Evolutionary conservation across 2,797 vertebrate species (phyloP).

Genomic region (Holocentrus rufus): DNA sequence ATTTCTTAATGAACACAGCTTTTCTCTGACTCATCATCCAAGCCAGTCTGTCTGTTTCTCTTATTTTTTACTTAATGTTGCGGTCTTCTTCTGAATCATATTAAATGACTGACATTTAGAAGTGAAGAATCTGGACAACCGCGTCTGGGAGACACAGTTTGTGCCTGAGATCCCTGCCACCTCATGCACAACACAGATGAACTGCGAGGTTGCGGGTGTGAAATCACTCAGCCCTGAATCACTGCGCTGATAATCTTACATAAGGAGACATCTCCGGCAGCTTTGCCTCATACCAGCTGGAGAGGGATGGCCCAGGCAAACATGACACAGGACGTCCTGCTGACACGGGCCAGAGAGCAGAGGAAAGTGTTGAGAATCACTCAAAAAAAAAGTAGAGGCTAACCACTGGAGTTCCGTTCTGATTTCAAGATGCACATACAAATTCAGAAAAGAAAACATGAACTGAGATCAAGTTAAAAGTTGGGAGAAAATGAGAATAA

Average conservation of each 20-base stretch:
- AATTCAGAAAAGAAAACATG: neutral
- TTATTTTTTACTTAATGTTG: slow-evolving; percentile 16
- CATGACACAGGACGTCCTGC: slow-evolving; percentile 26
- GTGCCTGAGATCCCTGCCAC: slow-evolving; percentile 75
- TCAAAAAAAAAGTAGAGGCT: neutral
- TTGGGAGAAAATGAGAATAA: neutral
- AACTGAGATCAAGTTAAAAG: neutral
- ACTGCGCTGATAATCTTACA: slow-evolving; percentile 60
- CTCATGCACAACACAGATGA: slow-evolving; percentile 74
- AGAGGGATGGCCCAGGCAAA: slow-evolving; percentile 53
- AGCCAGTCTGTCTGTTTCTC: slow-evolving; percentile 45
- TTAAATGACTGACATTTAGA: slow-evolving; percentile 70
- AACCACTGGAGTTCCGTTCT: neutral
- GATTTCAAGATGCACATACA: slow-evolving; percentile 7
- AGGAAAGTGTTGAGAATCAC: slow-evolving; percentile 17
- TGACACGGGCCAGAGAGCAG: slow-evolving; percentile 10
- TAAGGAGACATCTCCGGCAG: slow-evolving; percentile 46
- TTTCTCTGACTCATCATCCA: slow-evolving; percentile 50
- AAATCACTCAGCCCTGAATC: slow-evolving; percentile 77
- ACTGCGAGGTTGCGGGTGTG: slow-evolving; percentile 68
- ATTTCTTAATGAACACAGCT: slow-evolving; percentile 58
- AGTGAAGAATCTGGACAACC: slow-evolving; percentile 55
- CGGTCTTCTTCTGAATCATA: slow-evolving; percentile 56
- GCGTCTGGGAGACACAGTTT: slow-evolving; percentile 67
- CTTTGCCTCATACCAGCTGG: slow-evolving; percentile 62